Base-by-base conservation (phyloP, 2,797 vertebrate genomes). In the Neoniphon sammara region DNA sequence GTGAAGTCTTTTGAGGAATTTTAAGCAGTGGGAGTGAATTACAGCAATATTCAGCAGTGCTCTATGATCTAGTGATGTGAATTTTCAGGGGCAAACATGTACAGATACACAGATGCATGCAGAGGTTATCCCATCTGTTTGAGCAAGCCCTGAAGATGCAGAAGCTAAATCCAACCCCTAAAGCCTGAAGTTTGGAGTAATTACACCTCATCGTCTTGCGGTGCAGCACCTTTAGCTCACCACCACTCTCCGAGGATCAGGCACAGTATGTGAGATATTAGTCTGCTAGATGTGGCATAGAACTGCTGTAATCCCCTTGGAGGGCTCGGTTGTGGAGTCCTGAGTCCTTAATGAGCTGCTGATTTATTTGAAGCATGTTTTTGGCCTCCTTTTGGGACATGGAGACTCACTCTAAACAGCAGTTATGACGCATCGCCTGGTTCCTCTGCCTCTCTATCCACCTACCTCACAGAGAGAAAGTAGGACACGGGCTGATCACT, bases 301-400 rank as follows among this genome's bases (percentile, higher is more conserved):
- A 27, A 36, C 75, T 66, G 66, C 75, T 81, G 59, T 77, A 78
- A 81, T 85, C 84, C 83, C 77, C 42, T 74, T 47, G 34, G 79
- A 82, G 77, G 79, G 55, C 69, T 67, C 68, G 44, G 77, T 61
- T 77, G 70, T 67, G 17, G 73, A 80, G 74, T 73, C 61, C 61
- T 14, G 39, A 66, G 72, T 83, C 73, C 70, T 75, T 89, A 91
- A 92, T 87, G 87, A 91, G 85, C 70, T 73, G 52, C 64, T 89
- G 84, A 89, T 90, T 89, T 93, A 91, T 93, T 88, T 88, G 71
- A 85, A 86, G 81, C 80, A 84, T 87, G 78, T 85, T 91, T 70
- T 87, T 84, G 87, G 71, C 85, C 80, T 81, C 84, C 77, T 89
- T 87, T 85, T 79, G 87, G 78, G 84, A 81, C 76, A 73, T 0